Base-by-base conservation (phyloP, 2,888 invertebrate species). In the Hydrotaea diabolus region DNA sequence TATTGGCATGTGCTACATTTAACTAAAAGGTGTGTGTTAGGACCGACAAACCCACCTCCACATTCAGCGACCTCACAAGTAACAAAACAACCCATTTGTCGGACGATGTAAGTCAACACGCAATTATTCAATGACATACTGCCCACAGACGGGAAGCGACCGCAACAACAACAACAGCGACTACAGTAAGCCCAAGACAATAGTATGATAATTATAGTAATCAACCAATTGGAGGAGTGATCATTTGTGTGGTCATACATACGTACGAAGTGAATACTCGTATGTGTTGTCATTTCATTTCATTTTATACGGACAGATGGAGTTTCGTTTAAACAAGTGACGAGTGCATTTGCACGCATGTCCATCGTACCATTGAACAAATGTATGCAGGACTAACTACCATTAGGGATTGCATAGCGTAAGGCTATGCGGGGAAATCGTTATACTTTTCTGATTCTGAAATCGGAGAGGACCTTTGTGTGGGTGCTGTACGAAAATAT, bases 121-220 rank as follows among this genome's bases (percentile, higher is more conserved):
- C 76, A 84, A 78, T 81, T 84, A 78, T 81, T 84, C 66, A 84
- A 78, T 81, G 78, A 81, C 78, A 81, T 71, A 81, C 66, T 81
- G 66, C 72, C 81, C 49, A 19, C 75, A 26, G 59, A 11, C 43
- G 13, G 43, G 5, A 21, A 11, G n/a, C 36, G 76, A 26, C 55
- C 57, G 55, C 64, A 71, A 23, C 13, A 57, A 53, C 57, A 77
- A 43, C 55, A 59, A 72, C 59, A 15, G 31, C 31, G 3, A 31
- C 31, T 4, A 31, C 31, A 31, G 7, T n/a, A 31, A 31, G 3
- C 31, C 31, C 31, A 31, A 31, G 31, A 31, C 31, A 31, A 19
- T 8, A 53, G 72, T 62, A 19, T 43, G 36, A 86, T 90, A 90
- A 90, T 90, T 89, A 83, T 79, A 69, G 78, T 79, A 77, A 82